Conservation (phyloP, 2,797 vertebrate genomes). For the Coregonus suidteri region DNA sequence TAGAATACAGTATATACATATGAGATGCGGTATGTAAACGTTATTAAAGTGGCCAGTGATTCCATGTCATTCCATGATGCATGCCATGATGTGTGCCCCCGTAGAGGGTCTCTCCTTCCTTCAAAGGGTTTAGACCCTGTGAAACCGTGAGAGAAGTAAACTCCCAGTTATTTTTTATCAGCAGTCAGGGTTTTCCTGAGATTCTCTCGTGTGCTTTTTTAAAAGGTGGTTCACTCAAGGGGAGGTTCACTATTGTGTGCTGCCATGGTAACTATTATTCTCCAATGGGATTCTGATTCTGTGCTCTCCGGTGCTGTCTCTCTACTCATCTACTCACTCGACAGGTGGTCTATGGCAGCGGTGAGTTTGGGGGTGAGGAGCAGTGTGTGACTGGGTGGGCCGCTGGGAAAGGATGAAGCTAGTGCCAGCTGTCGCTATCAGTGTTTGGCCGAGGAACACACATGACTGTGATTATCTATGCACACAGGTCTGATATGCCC, state of each 20-base stretch:
- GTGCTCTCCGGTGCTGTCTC: neutral
- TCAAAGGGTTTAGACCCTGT: slow-evolving; percentile 15
- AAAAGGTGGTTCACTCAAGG: neutral
- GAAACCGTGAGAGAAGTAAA: slow-evolving; percentile 24
- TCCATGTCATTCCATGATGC: neutral
- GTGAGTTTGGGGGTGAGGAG: neutral
- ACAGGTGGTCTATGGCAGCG: neutral
- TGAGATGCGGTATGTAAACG: no score
- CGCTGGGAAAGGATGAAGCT: slow-evolving; percentile 19
- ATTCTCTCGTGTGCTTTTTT: slow-evolving; percentile 7
- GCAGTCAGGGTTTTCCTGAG: neutral
- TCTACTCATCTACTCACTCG: neutral
- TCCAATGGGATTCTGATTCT: neutral
- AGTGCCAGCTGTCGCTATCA: slow-evolving; percentile 57
- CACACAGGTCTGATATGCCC: slow-evolving; percentile 33
- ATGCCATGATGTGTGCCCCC: neutral
- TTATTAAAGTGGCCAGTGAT: no score
- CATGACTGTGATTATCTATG: slow-evolving; percentile 47
- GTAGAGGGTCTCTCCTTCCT: neutral
- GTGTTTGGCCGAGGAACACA: slow-evolving; percentile 53
- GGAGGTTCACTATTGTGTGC: neutral
- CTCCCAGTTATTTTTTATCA: slow-evolving; percentile 14
- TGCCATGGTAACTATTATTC: slow-evolving; percentile 25
- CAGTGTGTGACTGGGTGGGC: slow-evolving; percentile 5
- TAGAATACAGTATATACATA: no score